These are phyloP conservation scores for Ephestia elutella DNA, from an alignment of 1,140 invertebrate species.

Conservation along the genomic window DNA sequence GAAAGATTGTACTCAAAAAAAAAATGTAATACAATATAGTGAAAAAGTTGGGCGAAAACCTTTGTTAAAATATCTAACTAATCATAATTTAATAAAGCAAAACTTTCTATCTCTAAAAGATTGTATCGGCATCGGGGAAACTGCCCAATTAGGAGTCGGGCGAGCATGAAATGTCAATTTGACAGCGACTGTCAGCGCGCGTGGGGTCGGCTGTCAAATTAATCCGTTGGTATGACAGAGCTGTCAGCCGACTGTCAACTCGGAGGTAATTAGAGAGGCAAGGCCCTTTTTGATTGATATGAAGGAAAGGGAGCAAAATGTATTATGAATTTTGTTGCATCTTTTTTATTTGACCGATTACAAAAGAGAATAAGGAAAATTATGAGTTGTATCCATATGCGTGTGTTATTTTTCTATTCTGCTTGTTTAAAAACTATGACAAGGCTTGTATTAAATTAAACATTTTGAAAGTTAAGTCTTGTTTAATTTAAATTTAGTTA, in stretches of 20 bases:
- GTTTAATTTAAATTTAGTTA: too few species aligned
- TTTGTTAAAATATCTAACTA: background rate
- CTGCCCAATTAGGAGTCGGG: background rate
- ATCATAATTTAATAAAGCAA: background rate
- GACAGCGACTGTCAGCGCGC: constrained; percentile 10
- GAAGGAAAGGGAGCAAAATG: background rate
- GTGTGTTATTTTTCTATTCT: too few species aligned
- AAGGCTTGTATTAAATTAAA: too few species aligned
- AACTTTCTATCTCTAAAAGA: background rate
- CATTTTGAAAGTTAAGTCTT: too few species aligned
- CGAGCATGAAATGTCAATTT: constrained; percentile 2
- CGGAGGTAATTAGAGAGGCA: constrained; percentile 9
- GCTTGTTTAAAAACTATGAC: too few species aligned
- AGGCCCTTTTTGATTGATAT: constrained; percentile 5
- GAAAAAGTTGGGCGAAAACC: too few species aligned
- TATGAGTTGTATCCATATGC: too few species aligned
- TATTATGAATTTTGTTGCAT: background rate
- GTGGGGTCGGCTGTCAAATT: constrained; percentile 32
- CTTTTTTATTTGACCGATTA: background rate
- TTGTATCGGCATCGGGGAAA: background rate
- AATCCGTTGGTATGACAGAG: constrained; percentile 19
- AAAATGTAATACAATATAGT: too few species aligned
- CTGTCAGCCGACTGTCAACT: constrained; percentile 30
- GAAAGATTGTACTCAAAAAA: too few species aligned
- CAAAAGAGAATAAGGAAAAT: too few species aligned